Evolutionary conservation across 2,888 invertebrate species (phyloP).

Genomic region (Pilophorus perplexus): DNA sequence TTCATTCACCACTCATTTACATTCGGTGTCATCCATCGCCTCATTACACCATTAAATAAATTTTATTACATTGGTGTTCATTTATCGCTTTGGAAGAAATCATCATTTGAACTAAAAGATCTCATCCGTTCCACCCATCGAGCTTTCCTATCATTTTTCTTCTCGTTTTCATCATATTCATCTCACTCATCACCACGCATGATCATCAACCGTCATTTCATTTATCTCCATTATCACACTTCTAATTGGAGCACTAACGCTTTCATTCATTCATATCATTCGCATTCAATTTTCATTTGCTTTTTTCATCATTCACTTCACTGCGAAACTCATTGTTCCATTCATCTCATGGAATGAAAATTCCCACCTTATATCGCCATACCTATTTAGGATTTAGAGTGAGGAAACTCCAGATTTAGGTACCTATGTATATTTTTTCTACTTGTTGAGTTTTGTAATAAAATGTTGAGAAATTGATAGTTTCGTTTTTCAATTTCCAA

Average conservation of each 20-base stretch:
- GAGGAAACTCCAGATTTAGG: background rate
- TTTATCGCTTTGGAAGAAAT: background rate
- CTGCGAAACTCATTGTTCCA: too few species aligned
- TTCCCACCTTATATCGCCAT: constrained; percentile 12
- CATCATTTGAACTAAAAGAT: background rate
- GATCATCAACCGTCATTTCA: constrained; percentile 2
- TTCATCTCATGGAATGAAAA: too few species aligned
- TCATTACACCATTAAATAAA: background rate
- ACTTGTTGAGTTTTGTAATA: constrained; percentile 16
- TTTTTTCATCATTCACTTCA: too few species aligned
- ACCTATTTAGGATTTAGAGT: background rate
- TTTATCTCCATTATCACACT: background rate
- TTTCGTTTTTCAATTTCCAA: too few species aligned
- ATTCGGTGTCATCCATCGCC: background rate
- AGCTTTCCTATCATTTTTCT: background rate
- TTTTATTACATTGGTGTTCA: background rate
- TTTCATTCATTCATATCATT: constrained; percentile 7
- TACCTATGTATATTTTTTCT: constrained; percentile 7
- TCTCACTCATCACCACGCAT: background rate
- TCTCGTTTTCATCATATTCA: background rate
- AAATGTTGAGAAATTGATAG: too few species aligned
- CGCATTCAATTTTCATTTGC: too few species aligned
- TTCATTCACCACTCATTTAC: background rate
- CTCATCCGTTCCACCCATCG: background rate
- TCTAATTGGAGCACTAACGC: too few species aligned